These are phyloP conservation scores for Sterrhoptilus dennistouni DNA, from an alignment of 2,113 vertebrate species.

Conservation along the genomic window DNA sequence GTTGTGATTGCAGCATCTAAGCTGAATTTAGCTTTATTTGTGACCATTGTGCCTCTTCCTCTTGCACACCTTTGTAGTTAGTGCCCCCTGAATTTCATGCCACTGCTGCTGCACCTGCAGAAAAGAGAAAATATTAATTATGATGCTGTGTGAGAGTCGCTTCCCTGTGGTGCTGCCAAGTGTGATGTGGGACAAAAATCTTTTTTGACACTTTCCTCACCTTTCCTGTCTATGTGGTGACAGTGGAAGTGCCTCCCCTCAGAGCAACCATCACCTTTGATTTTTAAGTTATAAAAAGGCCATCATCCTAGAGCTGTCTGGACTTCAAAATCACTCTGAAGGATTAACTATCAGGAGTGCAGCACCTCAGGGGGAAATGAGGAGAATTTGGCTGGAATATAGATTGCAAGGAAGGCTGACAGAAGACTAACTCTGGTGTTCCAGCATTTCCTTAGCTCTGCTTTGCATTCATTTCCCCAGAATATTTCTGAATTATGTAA, in stretches of 20 bases:
- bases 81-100: background rate
- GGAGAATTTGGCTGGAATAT: background rate
- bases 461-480: background rate
- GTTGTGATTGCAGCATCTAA: background rate
- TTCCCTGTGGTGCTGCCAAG: background rate
- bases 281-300: background rate
- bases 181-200: background rate
- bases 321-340: background rate
- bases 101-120: background rate
- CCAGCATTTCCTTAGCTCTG: background rate
- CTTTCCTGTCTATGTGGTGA: background rate
- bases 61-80: background rate
- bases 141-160: accelerated
- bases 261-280: background rate
- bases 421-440: background rate
- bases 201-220: background rate
- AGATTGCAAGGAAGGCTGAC: background rate
- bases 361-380: background rate
- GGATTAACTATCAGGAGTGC: background rate
- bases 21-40: background rate
- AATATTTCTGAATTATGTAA: background rate
- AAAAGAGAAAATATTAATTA: background rate
- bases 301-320: background rate
- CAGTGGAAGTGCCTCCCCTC: background rate
- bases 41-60: background rate